Evolutionary conservation across 1,140 invertebrate species (phyloP).

Genomic region (Drosophila tristis): DNA sequence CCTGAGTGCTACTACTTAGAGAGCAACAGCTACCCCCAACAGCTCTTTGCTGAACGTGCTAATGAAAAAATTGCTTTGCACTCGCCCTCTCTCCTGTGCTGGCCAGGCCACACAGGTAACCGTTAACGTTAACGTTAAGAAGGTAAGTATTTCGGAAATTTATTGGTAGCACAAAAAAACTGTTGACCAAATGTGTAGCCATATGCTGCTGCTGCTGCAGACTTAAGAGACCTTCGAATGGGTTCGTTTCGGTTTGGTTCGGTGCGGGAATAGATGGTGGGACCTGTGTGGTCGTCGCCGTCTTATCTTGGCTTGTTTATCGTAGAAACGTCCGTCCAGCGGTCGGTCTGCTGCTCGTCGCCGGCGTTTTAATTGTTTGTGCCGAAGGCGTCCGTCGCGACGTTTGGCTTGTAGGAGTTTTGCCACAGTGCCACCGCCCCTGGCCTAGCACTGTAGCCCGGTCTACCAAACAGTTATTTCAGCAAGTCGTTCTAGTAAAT

Average conservation of each 20-base stretch:
- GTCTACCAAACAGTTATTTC: slow-evolving; percentile 60
- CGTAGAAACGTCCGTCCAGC: slow-evolving; percentile 35
- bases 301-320: slow-evolving; percentile 78
- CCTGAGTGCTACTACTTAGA: slow-evolving; percentile 30
- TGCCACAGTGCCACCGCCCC: slow-evolving; percentile 21
- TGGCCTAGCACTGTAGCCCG: no score
- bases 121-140: slow-evolving; percentile 42
- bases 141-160: slow-evolving; percentile 74
- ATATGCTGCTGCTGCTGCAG: slow-evolving; percentile 49
- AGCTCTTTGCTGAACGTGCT: slow-evolving; percentile 51
- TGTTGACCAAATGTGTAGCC: slow-evolving; percentile 60
- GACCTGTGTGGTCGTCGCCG: slow-evolving; percentile 64
- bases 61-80: slow-evolving; percentile 73
- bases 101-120: no score
- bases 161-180: slow-evolving; percentile 65
- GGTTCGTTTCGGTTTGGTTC: no score
- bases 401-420: slow-evolving; percentile 56
- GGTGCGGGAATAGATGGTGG: background rate
- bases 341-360: slow-evolving; percentile 15
- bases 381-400: slow-evolving; percentile 51
- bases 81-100: background rate
- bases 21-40: slow-evolving; percentile 16
- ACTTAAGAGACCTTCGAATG: slow-evolving; percentile 5
- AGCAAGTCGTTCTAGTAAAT: slow-evolving; percentile 68
- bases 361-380: slow-evolving; percentile 76